phyloP scores from a whole-genome alignment of 1,140 invertebrate genomes.

The Macrobrachium nipponense region DNA sequence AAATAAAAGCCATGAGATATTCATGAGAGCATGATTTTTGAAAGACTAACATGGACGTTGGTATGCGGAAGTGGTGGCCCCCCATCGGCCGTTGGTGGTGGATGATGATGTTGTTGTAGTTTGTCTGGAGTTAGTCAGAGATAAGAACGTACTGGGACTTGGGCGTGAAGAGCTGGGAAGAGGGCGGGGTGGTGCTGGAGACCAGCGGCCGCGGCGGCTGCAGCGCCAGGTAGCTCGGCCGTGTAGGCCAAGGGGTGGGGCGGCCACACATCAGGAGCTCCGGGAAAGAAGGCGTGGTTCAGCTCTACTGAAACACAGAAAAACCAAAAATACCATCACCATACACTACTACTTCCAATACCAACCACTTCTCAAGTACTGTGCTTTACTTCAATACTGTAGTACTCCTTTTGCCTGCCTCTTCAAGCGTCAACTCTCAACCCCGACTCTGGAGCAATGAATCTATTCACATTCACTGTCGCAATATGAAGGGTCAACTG shows the following conservation, averaged over 20 bases:
- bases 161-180: conserved; percentile 95
- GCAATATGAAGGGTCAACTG: too few relatives aligned
- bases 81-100: conserved; percentile 78
- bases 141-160: conserved; percentile 95
- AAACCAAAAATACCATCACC: not conserved
- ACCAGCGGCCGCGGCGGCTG: conserved; percentile 78
- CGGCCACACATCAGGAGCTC: conserved; percentile 88
- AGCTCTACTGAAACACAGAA: conserved; percentile 76
- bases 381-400: too few relatives aligned
- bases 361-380: too few relatives aligned
- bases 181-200: conserved; percentile 85
- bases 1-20: not conserved
- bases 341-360: too few relatives aligned
- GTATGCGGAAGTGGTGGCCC: conserved; percentile 71
- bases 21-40: too few relatives aligned
- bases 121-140: conserved; percentile 86
- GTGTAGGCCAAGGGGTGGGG: conserved; percentile 89
- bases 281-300: conserved; percentile 93
- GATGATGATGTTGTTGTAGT: conserved; percentile 54
- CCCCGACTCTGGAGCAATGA: too few relatives aligned
- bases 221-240: conserved; percentile 65
- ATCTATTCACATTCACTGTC: too few relatives aligned
- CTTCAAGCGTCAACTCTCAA: too few relatives aligned
- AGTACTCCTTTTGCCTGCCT: too few relatives aligned
- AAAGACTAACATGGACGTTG: conserved; percentile 69